These are phyloP conservation scores for Chiloscyllium plagiosum DNA, from an alignment of 2,113 vertebrate species.

Conservation along the genomic window DNA sequence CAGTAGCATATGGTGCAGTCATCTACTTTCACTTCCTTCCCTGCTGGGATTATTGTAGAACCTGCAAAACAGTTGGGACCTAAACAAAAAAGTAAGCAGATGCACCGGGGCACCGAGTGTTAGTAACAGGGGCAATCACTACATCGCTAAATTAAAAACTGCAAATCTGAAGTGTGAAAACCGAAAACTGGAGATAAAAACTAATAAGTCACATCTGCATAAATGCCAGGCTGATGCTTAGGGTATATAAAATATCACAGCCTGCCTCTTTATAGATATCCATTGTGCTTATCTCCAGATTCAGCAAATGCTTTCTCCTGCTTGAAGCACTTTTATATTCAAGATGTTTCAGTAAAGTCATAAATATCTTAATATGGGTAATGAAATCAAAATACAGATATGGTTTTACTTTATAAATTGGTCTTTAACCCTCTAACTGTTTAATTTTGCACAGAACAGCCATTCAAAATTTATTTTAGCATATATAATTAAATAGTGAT, in stretches of 20 bases:
- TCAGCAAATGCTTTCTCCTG: background rate
- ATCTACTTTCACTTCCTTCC: conserved; percentile 98
- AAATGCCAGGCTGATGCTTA: background rate
- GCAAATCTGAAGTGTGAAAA: background rate
- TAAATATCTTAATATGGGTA: background rate
- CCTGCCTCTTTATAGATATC: background rate
- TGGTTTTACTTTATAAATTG: background rate
- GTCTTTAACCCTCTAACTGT: background rate
- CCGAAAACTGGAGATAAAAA: too few relatives aligned
- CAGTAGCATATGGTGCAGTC: conserved; percentile 99
- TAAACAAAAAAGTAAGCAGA: conserved; percentile 52
- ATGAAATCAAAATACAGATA: background rate
- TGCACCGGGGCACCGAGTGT: background rate
- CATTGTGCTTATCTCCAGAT: background rate
- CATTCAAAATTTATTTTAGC: background rate
- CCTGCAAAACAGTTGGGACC: conserved; percentile 99
- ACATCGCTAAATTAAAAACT: background rate
- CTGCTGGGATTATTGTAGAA: conserved; percentile 95
- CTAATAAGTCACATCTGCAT: background rate
- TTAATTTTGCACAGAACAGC: background rate
- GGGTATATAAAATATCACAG: background rate
- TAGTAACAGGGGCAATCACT: background rate
- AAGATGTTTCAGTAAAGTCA: background rate
- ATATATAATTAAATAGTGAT: background rate
- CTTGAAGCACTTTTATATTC: background rate